phyloP scores from a whole-genome alignment of 2,113 vertebrate species.

The Leucopternis melanops region DNA sequence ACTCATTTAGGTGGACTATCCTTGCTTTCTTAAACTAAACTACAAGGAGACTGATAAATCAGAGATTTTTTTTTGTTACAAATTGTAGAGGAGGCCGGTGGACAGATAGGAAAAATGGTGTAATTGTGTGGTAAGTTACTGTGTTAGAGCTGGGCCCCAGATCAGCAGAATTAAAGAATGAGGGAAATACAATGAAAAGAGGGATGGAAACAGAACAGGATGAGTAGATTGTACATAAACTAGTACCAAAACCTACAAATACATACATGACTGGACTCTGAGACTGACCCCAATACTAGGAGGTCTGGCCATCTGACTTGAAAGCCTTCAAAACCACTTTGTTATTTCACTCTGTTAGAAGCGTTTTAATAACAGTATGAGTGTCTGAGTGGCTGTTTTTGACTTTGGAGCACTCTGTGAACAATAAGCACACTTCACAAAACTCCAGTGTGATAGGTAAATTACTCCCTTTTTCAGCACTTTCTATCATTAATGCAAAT shows the following conservation, averaged over 20 bases:
- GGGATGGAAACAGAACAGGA: background rate
- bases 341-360: background rate
- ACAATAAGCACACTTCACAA: background rate
- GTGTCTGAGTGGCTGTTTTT: background rate
- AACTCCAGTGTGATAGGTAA: background rate
- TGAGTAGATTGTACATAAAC: background rate
- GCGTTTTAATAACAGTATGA: background rate
- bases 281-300: background rate
- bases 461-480: background rate
- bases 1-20: background rate
- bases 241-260: background rate
- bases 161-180: background rate
- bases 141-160: background rate
- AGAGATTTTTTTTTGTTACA: background rate
- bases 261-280: background rate
- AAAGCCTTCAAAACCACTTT: background rate
- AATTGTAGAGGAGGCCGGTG: background rate
- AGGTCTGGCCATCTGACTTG: background rate
- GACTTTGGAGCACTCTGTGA: background rate
- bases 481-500: background rate
- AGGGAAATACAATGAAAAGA: background rate
- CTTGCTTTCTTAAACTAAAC: background rate
- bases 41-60: background rate
- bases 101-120: background rate
- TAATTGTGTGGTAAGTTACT: background rate